Conservation (phyloP, 2,113 vertebrate species). For the Puffinus mauretanicus region DNA sequence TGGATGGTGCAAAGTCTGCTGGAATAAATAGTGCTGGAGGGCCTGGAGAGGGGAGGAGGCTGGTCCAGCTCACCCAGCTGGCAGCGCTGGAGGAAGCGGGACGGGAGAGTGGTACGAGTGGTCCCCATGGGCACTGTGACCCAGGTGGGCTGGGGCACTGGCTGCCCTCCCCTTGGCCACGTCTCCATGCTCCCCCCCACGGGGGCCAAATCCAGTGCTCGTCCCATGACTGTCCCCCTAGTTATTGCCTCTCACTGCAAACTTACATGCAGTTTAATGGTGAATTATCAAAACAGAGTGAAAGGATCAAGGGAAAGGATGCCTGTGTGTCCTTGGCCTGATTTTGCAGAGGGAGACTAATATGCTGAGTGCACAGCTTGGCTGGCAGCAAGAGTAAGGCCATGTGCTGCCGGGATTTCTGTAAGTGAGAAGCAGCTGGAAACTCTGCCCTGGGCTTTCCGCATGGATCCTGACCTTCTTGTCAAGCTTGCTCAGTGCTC, state of each 20-base stretch:
- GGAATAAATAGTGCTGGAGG: not conserved
- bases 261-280: not conserved
- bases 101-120: fast-evolving
- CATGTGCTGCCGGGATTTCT: not conserved
- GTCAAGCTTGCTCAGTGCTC: not conserved
- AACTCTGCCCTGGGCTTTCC: not conserved
- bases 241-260: not conserved
- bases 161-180: not conserved
- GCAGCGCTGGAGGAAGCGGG: fast-evolving
- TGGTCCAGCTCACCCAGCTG: not conserved
- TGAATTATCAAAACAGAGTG: not conserved
- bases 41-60: not conserved
- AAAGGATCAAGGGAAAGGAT: not conserved
- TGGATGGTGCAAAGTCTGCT: not conserved
- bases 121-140: not conserved
- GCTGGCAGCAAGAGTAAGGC: not conserved
- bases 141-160: not conserved
- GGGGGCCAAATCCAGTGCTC: not conserved
- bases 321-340: conserved; percentile 29
- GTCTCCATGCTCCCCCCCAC: not conserved
- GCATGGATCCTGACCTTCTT: not conserved
- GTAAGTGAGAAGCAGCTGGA: not conserved
- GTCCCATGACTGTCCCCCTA: not conserved
- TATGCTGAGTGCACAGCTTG: not conserved
- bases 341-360: not conserved